Evolutionary conservation across 2,113 vertebrate species (phyloP).

Genomic region (Myotis brandtii): DNA sequence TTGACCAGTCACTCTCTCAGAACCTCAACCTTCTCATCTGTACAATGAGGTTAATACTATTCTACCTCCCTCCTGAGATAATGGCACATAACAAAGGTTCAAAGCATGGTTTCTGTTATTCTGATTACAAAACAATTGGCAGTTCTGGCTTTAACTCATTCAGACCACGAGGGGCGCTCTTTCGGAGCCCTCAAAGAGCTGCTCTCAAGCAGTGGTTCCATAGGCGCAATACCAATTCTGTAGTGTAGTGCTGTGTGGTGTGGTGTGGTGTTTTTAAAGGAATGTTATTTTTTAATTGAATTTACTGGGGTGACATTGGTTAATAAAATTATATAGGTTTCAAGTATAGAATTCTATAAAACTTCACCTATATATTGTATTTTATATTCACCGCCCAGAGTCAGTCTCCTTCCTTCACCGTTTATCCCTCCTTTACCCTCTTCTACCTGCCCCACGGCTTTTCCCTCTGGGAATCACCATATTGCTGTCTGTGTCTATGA

Average conservation of each 20-base stretch:
- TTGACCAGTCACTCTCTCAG: neutral
- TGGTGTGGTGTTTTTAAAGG: neutral
- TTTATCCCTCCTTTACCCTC: neutral
- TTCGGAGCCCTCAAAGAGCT: neutral
- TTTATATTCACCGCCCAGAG: neutral
- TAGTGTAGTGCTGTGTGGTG: neutral
- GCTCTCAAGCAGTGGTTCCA: neutral
- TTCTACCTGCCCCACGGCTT: neutral
- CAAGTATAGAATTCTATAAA: neutral
- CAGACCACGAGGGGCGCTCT: neutral
- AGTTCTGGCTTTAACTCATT: neutral
- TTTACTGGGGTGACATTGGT: neutral
- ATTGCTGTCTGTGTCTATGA: neutral
- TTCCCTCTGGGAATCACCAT: neutral
- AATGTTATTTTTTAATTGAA: neutral
- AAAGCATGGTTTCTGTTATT: neutral
- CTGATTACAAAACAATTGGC: neutral
- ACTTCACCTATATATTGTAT: neutral
- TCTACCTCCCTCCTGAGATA: neutral
- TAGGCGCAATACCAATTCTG: accelerated
- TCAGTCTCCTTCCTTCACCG: neutral
- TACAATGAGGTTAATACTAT: neutral
- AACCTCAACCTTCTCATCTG: neutral
- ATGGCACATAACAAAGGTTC: neutral
- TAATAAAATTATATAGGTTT: neutral